These are phyloP conservation scores for Pheosia tremula DNA, from an alignment of 2,888 invertebrate genomes.

Conservation along the genomic window DNA sequence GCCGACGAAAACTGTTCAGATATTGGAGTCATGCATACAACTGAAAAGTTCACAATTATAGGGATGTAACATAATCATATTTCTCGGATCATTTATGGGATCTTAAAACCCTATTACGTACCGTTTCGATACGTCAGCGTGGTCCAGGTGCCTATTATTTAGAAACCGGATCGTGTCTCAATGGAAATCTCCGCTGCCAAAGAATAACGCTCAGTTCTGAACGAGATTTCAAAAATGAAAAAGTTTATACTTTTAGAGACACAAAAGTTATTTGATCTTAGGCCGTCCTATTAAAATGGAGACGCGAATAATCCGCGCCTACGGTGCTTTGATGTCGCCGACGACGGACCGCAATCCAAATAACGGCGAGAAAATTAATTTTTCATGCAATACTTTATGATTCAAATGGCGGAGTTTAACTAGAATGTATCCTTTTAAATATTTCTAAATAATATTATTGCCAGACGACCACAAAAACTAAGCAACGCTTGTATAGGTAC, in stretches of 20 bases:
- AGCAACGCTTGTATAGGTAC: too few species aligned
- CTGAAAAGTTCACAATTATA: too few species aligned
- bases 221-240: not conserved
- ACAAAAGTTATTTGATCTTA: conserved; percentile 15
- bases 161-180: too few species aligned
- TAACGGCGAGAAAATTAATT: not conserved
- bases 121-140: too few species aligned
- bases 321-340: conserved; percentile 5
- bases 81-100: too few species aligned
- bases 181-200: too few species aligned
- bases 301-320: conserved; percentile 2
- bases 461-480: too few species aligned
- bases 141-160: too few species aligned
- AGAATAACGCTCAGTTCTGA: not conserved
- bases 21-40: not conserved
- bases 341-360: not conserved
- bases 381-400: not conserved
- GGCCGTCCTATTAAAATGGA: conserved; percentile 11
- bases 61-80: too few species aligned
- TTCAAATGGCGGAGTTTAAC: not conserved
- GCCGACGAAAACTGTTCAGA: not conserved
- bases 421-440: too few species aligned
- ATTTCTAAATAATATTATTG: too few species aligned
- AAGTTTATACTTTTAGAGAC: conserved; percentile 2
- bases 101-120: too few species aligned